Conservation (phyloP, 1,140 invertebrate genomes). For the Drosophila tropicalis region DNA sequence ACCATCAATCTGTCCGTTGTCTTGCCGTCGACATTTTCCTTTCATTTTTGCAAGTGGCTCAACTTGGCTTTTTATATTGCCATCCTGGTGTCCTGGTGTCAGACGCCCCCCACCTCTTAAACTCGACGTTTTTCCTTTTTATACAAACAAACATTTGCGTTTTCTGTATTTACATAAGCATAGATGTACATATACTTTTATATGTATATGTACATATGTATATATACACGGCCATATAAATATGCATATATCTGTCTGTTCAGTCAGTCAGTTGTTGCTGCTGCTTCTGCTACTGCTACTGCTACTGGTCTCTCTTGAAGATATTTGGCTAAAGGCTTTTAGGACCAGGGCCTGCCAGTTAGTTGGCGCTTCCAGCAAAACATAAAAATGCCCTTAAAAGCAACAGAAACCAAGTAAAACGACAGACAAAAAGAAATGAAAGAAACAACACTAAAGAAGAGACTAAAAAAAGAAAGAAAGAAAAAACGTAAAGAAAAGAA, state of each 20-base stretch:
- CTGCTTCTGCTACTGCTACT: constrained; percentile 21
- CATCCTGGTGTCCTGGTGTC: constrained; percentile 60
- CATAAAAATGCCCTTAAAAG: constrained; percentile 80
- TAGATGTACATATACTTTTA: constrained; percentile 19
- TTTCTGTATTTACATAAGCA: constrained; percentile 71
- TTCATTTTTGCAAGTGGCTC: constrained; percentile 78
- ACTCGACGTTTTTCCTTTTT: constrained; percentile 37
- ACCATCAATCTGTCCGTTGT: constrained; percentile 39
- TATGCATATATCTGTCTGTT: constrained; percentile 56
- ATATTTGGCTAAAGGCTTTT: constrained; percentile 80
- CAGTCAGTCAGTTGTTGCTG: constrained; percentile 48
- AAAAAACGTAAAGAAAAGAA: neutral
- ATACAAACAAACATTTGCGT: constrained; percentile 65
- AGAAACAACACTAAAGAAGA: constrained; percentile 23
- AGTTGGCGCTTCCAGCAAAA: constrained; percentile 74
- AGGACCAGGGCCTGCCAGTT: constrained; percentile 68
- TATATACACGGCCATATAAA: constrained; percentile 34
- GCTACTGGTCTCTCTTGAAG: constrained; percentile 62
- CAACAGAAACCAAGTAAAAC: constrained; percentile 45
- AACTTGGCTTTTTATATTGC: constrained; percentile 71
- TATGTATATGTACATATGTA: constrained; percentile 24
- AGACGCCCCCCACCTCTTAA: constrained; percentile 18
- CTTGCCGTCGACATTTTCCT: constrained; percentile 62
- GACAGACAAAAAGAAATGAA: constrained; percentile 24
- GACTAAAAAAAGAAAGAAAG: constrained; percentile 26